Base-by-base conservation (phyloP, 2,113 vertebrate genomes). In the Rhinolophus sinicus region DNA sequence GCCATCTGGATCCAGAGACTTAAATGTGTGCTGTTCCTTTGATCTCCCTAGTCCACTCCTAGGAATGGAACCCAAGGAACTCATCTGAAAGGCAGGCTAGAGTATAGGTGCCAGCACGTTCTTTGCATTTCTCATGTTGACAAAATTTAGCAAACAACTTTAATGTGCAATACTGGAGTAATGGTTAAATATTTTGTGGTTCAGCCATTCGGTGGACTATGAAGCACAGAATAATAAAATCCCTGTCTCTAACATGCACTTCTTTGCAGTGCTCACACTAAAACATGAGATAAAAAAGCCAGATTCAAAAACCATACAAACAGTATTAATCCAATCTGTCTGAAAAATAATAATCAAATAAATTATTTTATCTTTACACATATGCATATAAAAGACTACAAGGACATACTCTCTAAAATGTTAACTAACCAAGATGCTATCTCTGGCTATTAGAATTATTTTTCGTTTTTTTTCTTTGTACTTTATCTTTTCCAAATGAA, bases 1-100 rank as follows among this genome's bases (percentile, higher is more conserved):
- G 56, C 84, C 91, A 94, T 92, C 78, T 86, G 95, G 85, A 92
- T 77, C n/a, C 83, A 93, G 65, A 95, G 62, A 54, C 40, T 94
- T 69, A 92, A 62, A 83, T 28, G 19, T 14, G 26, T 47, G 40
- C 73, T 44, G 89, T 82, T 56, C 65, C 73, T 95, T 96, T 87
- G 60, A 94, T 90, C 56, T 93, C 21, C 21, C 5, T 12, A 64
- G 33, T 92, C 16, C 44, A 86, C 28, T 82, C 56, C 81, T 54
- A 83, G 40, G 72, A 90, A 81, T 24, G 22, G 19, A 13, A 72
- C n/a, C 12, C 54, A 72, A 76, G 50, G 75, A 96, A 96, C 89
- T 70, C n/a, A 90, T 56, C 12, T 47, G 62, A 83, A 77, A 94
- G 64, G 11, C n/a, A 95, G 52, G 65, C 47, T 70, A 85, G 56